Conservation (phyloP, 2,888 invertebrate species). For the Miltochrista miniata region DNA sequence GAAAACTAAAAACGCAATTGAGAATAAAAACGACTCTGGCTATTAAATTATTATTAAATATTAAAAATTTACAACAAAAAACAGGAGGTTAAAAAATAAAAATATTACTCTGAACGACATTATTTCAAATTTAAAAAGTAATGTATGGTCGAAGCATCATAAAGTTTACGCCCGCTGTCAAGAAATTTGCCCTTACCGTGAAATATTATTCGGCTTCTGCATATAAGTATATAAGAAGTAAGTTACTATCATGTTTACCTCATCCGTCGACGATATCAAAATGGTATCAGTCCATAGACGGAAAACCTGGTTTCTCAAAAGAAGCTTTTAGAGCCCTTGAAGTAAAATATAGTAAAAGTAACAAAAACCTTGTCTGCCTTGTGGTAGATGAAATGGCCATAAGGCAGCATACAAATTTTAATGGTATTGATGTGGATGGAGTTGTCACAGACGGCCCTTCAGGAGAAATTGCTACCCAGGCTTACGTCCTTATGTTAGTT, state of each 20-base stretch:
- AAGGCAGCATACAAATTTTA: background rate
- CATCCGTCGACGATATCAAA: background rate
- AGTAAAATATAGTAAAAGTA: background rate
- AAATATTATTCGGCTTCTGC: background rate
- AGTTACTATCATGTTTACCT: background rate
- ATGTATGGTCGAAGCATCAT: background rate
- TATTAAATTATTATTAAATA: background rate
- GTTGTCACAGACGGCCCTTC: background rate
- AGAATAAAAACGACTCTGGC: background rate
- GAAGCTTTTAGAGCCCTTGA: background rate
- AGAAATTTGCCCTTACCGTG: background rate
- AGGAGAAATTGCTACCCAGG: background rate
- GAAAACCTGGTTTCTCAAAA: background rate
- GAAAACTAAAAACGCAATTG: background rate
- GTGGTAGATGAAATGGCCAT: conserved; percentile 2
- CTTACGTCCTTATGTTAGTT: background rate
- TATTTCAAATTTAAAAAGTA: background rate
- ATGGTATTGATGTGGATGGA: background rate
- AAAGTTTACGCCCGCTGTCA: background rate
- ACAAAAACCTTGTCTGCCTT: background rate
- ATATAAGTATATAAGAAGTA: background rate
- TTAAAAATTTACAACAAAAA: background rate
- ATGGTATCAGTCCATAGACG: background rate
- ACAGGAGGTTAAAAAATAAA: background rate
- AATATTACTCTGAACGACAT: background rate